phyloP scores from a whole-genome alignment of 2,113 vertebrate species.

The Perccottus glenii region DNA sequence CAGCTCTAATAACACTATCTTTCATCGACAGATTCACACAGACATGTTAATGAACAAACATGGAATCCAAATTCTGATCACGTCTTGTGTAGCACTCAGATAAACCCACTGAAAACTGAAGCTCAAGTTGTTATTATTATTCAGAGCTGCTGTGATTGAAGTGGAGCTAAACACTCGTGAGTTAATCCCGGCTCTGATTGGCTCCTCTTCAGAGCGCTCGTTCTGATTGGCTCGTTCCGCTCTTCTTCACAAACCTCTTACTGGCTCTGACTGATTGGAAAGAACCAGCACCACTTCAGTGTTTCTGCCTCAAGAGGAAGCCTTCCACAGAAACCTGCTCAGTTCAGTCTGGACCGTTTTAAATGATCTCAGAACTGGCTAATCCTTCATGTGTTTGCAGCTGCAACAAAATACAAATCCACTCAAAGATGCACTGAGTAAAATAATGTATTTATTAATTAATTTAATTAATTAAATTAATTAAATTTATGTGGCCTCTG shows the following conservation, averaged over 20 bases:
- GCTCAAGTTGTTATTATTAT: background rate
- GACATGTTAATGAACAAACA: too few species aligned
- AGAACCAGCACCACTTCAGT: background rate
- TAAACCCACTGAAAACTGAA: background rate
- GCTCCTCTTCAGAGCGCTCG: background rate
- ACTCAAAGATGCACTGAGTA: too few species aligned
- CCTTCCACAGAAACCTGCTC: background rate
- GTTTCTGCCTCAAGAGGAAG: too few species aligned
- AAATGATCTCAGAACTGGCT: too few species aligned
- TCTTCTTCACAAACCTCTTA: slow-evolving; percentile 1
- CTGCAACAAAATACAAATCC: too few species aligned
- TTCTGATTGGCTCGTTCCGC: background rate
- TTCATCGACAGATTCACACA: too few species aligned
- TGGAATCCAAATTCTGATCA: too few species aligned
- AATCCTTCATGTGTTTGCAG: too few species aligned
- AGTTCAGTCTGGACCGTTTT: background rate
- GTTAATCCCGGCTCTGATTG: background rate
- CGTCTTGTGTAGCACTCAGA: too few species aligned
- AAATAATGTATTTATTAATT: too few species aligned
- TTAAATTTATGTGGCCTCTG: too few species aligned
- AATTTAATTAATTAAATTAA: too few species aligned
- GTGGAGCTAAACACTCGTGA: background rate
- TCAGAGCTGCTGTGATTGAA: background rate
- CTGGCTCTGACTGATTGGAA: background rate
- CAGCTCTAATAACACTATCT: background rate